Base-by-base conservation (phyloP, 2,113 vertebrate species). In the Megaceryle maxima region DNA sequence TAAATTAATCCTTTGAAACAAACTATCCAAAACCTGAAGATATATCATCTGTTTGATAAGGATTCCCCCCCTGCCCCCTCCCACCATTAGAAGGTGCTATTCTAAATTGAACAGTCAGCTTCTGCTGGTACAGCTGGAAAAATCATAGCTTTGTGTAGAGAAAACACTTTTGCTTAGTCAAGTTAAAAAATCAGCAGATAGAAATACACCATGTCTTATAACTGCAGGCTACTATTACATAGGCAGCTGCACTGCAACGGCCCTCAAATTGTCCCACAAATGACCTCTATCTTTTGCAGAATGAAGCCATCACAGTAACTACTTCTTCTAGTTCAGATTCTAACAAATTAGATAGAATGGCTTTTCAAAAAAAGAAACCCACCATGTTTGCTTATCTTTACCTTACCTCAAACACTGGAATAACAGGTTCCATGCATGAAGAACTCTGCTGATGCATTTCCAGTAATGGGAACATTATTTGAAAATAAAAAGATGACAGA, bases 161-260 rank as follows among this genome's bases (percentile, higher is more conserved):
- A 92, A 35, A 68, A 29, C 13, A 55, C 51, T 83, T 96, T 60
- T 85, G 57, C 70, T 87, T 77, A 83, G 86, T 91, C 83, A 93
- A 95, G 67, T 50, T 80, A 28, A 80, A 96, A 28, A 62, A 46
- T 31, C 48, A 74, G 81, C 75, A 94, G 81, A 62, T 63, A 51
- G 79, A 87, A 96, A 95, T 29, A 55, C 26, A 69, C 37, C 70
- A 48, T 6, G 50, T 26, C 50, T 67, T 75, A 9, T 68, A 83
- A 77, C 83, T 43, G 55, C 90, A 89, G 85, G 94, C 85, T 69
- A 93, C 80, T 80, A 62, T 68, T 79, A 78, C 59, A 81, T 15
- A 85, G 67, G 70, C 94, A 97, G 95, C 93, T 96, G 90, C 55
- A 63, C 87, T 41, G 46, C 79, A 68, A 90, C 14, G 12, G 46